Evolutionary conservation across 1,140 invertebrate species (phyloP), one percentile per base, ranked within the genome.

Genomic region (Bombus polaris): DNA sequence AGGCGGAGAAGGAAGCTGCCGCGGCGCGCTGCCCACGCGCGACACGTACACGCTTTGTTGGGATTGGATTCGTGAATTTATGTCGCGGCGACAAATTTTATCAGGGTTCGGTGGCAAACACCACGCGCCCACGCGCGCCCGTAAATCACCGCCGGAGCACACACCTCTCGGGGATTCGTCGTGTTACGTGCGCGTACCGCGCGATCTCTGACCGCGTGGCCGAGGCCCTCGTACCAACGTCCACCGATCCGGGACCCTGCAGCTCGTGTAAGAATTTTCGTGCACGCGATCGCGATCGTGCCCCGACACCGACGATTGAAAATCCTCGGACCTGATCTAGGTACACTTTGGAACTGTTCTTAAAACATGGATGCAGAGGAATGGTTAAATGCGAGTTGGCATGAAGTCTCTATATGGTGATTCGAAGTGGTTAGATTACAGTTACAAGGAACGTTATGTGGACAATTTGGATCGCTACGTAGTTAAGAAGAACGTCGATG

Each of bases 91-190:
- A 94, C 95, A 94, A 95, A 95, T 95, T 95, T 95, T 95, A 95
- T 95, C 95, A 93, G 92, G 92, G 91, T 94, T 94, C 95, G 91
- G 95, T 95, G 94, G 95, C 95, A 95, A 95, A 94, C 94, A 92
- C 89, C 90, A 89, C 83, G 92, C 95, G 94, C 95, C 94, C 92
- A 95, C 94, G 92, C 93, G 86, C 78, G 81, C 79, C 82, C 82
- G 92, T 95, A 95, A 95, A 94, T 94, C 94, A 94, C 92, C 25
- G 75, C 3, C 76, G 82, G 53, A 18, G 71, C 71, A 28, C 83
- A 86, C 85, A 44, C 65, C 42, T n/a, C 75, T 13, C 44, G 47
- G 15, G 35, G 37, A n/a, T n/a, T 25, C 37, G 47, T 59, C 57
- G 47, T 59, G 75, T 59, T 77, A 76, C 85, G 70, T 73, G 73